A percentile compares a stretch with the other conserved stretches of the same genome.
phyloP scores from a whole-genome alignment of 23 tunicate species.

The Clavelina lepadiformis region DNA sequence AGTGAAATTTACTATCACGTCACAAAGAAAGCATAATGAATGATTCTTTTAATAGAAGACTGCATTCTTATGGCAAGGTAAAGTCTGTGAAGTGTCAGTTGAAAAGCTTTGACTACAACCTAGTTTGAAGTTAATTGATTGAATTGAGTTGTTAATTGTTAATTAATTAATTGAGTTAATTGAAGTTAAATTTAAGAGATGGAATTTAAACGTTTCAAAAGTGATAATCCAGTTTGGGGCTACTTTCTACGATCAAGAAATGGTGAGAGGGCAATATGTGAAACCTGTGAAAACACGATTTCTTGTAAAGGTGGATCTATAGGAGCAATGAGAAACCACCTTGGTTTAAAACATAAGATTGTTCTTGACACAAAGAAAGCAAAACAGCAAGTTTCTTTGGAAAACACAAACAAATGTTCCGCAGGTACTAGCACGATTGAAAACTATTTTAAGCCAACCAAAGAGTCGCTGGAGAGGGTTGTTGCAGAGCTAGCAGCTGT shows the following conservation, averaged over 20 bases:
- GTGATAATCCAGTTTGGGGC: slow-evolving; percentile 52
- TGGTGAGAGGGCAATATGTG: slow-evolving; percentile 60
- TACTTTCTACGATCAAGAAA: slow-evolving; percentile 56
- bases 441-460: slow-evolving; percentile 26
- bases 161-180: no score
- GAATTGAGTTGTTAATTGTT: no score
- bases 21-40: no score
- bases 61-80: no score
- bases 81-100: no score
- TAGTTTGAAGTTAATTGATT: no score
- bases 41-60: no score
- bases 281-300: slow-evolving; percentile 49
- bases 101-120: no score
- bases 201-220: slow-evolving; percentile 29
- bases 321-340: slow-evolving; percentile 58
- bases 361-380: slow-evolving; percentile 26
- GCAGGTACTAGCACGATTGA: background rate
- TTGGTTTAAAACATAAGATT: slow-evolving; percentile 47
- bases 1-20: no score
- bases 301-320: slow-evolving; percentile 55
- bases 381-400: slow-evolving; percentile 24
- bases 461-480: slow-evolving; percentile 55
- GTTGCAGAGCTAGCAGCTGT: slow-evolving; percentile 62
- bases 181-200: slow-evolving; percentile 21
- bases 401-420: slow-evolving; percentile 1